A percentile compares a stretch with the other conserved stretches of the same genome.
Conservation (phyloP, 2,888 invertebrate genomes). For the Rosalia funebris region DNA sequence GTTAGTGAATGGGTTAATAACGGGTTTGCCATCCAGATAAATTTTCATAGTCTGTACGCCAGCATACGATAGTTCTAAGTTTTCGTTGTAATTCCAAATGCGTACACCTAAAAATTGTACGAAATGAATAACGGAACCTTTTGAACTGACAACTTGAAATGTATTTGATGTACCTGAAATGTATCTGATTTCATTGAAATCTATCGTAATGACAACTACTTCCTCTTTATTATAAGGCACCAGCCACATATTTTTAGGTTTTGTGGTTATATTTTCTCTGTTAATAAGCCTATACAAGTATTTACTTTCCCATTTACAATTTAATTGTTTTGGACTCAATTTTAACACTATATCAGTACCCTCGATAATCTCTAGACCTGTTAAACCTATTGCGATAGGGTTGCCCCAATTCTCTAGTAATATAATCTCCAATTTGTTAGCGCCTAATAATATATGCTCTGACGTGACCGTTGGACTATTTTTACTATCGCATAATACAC, state of each 20-base stretch:
- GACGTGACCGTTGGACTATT: conserved; percentile 30
- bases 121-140: neutral
- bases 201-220: conserved; percentile 52
- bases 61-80: conserved; percentile 73
- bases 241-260: conserved; percentile 76
- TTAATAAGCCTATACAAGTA: conserved; percentile 70
- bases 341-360: conserved; percentile 52
- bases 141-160: neutral
- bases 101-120: conserved; percentile 67
- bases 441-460: conserved; percentile 56
- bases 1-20: conserved; percentile 57
- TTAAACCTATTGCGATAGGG: conserved; percentile 69
- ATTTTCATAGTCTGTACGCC: conserved; percentile 69
- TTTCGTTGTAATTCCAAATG: conserved; percentile 86
- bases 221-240: conserved; percentile 57
- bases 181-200: conserved; percentile 54
- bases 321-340: conserved; percentile 51
- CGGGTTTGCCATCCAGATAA: conserved; percentile 63
- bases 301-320: conserved; percentile 36
- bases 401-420: conserved; percentile 75
- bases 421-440: conserved; percentile 65
- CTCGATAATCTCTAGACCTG: conserved; percentile 69
- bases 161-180: conserved; percentile 52
- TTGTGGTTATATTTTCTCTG: conserved; percentile 75
- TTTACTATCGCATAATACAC: conserved; percentile 29